A percentile compares a stretch with the other conserved stretches of the same genome.
Evolutionary conservation across 2,888 invertebrate genomes (phyloP).

Genomic region (Tipula helvola): DNA sequence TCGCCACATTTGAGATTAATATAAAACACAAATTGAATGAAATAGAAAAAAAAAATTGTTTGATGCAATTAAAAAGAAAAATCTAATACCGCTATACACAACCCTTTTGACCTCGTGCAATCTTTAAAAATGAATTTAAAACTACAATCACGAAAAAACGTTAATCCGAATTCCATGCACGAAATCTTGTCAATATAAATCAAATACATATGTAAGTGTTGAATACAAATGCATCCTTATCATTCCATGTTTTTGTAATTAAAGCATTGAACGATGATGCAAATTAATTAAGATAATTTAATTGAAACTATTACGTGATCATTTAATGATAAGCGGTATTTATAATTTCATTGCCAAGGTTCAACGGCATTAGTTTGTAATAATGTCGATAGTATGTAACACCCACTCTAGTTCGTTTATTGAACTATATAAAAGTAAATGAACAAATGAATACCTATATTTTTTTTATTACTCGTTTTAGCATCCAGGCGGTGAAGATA

Average conservation of each 20-base stretch:
- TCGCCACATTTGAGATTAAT: neutral
- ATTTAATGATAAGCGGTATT: neutral
- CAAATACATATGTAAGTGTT: too few relatives aligned
- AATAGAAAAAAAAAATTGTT: neutral
- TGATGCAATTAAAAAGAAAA: neutral
- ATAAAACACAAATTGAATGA: neutral
- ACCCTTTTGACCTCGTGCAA: neutral
- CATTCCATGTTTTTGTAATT: neutral
- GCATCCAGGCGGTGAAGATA: slow-evolving; percentile 76
- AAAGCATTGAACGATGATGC: neutral
- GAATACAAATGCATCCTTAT: neutral
- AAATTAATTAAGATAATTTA: neutral
- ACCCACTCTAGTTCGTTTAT: neutral
- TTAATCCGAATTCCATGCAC: too few relatives aligned
- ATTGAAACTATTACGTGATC: neutral
- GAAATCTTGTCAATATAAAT: too few relatives aligned
- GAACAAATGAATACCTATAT: neutral
- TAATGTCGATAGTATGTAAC: too few relatives aligned
- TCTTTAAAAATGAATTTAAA: neutral
- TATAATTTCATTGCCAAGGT: neutral
- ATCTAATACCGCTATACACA: neutral
- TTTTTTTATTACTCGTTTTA: slow-evolving; percentile 27
- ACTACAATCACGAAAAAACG: neutral
- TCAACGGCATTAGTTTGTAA: neutral
- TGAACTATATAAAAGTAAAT: neutral